Evolutionary conservation across 2,888 invertebrate genomes (phyloP).

Genomic region (Pristionchus maxplancki): DNA sequence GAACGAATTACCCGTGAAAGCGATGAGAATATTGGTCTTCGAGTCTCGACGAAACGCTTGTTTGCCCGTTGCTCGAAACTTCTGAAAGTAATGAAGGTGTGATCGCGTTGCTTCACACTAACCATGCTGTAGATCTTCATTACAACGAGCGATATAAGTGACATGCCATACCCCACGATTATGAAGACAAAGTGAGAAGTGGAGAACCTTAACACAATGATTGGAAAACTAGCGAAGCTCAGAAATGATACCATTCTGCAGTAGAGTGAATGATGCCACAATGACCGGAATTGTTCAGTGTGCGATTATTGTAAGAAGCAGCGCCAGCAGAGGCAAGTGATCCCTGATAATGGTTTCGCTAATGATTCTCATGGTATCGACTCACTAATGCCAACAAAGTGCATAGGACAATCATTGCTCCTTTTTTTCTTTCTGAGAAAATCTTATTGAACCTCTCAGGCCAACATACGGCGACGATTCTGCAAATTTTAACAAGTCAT

Average conservation of each 20-base stretch:
- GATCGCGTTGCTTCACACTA: neutral
- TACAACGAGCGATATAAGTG: constrained; percentile 61
- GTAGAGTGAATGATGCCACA: constrained; percentile 56
- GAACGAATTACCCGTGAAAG: constrained; percentile 1
- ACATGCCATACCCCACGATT: constrained; percentile 63
- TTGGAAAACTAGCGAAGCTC: neutral
- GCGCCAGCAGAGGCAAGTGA: neutral
- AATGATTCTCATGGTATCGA: no score
- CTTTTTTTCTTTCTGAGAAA: neutral
- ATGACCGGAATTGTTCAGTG: constrained; percentile 51
- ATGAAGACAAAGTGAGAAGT: constrained; percentile 68
- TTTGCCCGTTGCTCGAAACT: neutral
- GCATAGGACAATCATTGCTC: neutral
- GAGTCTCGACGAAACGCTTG: neutral
- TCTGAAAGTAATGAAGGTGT: neutral
- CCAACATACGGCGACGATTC: constrained; percentile 14
- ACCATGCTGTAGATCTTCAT: constrained; percentile 58
- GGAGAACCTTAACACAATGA: constrained; percentile 60
- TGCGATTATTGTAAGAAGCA: neutral
- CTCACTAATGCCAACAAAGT: neutral
- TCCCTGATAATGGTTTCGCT: no score
- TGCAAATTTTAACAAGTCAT: no score
- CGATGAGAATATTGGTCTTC: constrained; percentile 47
- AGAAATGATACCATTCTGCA: neutral
- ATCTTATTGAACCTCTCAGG: neutral